Evolutionary conservation across 2,888 invertebrate species (phyloP).

Genomic region (Drosophila stalkeri): DNA sequence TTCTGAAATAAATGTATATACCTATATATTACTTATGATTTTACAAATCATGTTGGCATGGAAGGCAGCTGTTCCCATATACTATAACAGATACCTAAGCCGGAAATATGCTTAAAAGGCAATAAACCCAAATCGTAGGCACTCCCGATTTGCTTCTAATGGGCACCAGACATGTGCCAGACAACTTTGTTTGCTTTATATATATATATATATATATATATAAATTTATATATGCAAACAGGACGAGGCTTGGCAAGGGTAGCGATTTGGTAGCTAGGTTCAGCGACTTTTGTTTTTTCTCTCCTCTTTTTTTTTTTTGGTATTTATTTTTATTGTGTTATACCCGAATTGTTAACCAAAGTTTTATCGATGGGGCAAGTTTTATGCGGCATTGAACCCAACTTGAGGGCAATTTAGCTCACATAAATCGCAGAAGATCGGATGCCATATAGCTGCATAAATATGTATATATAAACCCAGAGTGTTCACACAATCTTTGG

Average conservation of each 20-base stretch:
- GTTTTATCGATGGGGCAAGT: constrained; percentile 71
- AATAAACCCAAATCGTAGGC: constrained; percentile 69
- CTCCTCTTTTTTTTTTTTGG: neutral
- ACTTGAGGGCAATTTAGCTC: constrained; percentile 38
- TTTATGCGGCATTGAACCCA: constrained; percentile 59
- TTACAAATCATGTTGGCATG: constrained; percentile 29
- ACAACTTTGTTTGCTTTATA: constrained; percentile 61
- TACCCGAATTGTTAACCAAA: constrained; percentile 57
- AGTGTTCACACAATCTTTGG: constrained; percentile 65
- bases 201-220: constrained; percentile 49
- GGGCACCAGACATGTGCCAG: constrained; percentile 67
- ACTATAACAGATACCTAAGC: constrained; percentile 40
- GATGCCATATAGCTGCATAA: constrained; percentile 12
- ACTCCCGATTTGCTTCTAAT: constrained; percentile 44
- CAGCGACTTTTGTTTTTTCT: constrained; percentile 20
- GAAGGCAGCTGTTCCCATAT: constrained; percentile 51
- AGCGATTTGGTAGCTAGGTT: constrained; percentile 48
- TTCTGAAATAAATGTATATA: constrained; percentile 57
- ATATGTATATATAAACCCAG: neutral
- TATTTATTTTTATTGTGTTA: constrained; percentile 38
- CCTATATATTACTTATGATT: constrained; percentile 9
- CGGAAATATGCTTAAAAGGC: constrained; percentile 77
- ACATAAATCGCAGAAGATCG: constrained; percentile 41
- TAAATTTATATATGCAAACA: constrained; percentile 58
- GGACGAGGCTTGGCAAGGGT: constrained; percentile 44